Evolutionary conservation across 1,140 invertebrate genomes (phyloP).

Genomic region (Ceratosolen fusciceps): DNA sequence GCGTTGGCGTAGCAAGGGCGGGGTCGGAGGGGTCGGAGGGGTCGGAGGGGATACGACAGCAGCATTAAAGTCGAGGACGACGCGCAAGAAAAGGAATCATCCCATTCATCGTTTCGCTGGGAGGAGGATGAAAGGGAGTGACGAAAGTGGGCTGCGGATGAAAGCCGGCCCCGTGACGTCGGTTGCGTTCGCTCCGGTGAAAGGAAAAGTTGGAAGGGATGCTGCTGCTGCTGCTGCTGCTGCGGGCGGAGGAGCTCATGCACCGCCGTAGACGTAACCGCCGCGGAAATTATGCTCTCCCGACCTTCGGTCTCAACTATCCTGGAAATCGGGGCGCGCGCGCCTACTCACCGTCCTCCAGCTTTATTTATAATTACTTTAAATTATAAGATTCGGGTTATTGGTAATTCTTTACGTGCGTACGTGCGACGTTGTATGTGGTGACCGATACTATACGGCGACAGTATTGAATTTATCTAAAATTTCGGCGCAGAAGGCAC

Average conservation of each 20-base stretch:
- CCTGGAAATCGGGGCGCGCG: neutral
- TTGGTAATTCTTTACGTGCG: too few relatives aligned
- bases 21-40: too few relatives aligned
- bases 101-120: neutral
- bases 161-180: neutral
- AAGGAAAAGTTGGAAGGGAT: conserved; percentile 20
- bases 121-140: neutral
- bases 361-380: too few relatives aligned
- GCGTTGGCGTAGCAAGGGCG: too few relatives aligned
- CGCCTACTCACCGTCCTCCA: too few relatives aligned
- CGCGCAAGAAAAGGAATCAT: neutral
- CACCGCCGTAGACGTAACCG: neutral
- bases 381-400: too few relatives aligned
- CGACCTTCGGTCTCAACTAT: conserved; percentile 32
- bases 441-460: too few relatives aligned
- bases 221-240: neutral
- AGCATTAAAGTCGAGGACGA: neutral
- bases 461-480: too few relatives aligned
- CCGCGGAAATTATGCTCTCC: neutral
- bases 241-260: neutral
- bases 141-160: neutral
- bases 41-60: too few relatives aligned
- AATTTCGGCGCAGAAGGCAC: too few relatives aligned
- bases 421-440: too few relatives aligned
- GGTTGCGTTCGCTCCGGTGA: conserved; percentile 5